These are phyloP conservation scores for Pachyseris speciosa DNA, from an alignment of 64 coral and sea anemone species.

Conservation along the genomic window DNA sequence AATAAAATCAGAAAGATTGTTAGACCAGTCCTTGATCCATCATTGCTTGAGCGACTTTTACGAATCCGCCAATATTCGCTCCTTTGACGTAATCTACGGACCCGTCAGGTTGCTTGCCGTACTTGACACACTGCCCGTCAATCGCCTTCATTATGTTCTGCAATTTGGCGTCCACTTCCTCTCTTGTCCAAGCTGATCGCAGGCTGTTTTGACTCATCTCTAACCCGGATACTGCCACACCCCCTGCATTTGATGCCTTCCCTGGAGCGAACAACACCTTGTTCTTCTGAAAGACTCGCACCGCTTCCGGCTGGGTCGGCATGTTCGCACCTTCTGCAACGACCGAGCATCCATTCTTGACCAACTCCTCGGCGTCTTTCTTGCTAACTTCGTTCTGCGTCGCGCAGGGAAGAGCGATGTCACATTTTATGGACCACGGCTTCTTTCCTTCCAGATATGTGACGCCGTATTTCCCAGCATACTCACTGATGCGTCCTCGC, in stretches of 20 bases:
- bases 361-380: conserved; percentile 78
- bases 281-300: conserved; percentile 75
- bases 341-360: conserved; percentile 72
- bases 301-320: conserved; percentile 84
- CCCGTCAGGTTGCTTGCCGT: conserved; percentile 50
- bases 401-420: conserved; percentile 85
- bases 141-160: conserved; percentile 75
- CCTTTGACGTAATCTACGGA: conserved; percentile 92
- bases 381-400: conserved; percentile 86
- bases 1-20: too few relatives aligned
- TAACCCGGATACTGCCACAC: conserved; percentile 88
- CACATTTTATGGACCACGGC: conserved; percentile 87
- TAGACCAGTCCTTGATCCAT: conserved; percentile 84
- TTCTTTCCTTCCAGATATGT: conserved; percentile 84
- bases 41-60: conserved; percentile 93
- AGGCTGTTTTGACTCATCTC: conserved; percentile 96
- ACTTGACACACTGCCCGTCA: conserved; percentile 72
- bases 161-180: conserved; percentile 82
- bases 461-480: conserved; percentile 80
- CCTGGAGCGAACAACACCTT: conserved; percentile 84
- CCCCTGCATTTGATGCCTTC: conserved; percentile 91
- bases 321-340: conserved; percentile 92
- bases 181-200: conserved; percentile 81
- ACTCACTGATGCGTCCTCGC: conserved; percentile 87
- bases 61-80: conserved; percentile 88